These are phyloP conservation scores for Drosophila falleni DNA, from an alignment of 2,888 invertebrate species.

Conservation along the genomic window DNA sequence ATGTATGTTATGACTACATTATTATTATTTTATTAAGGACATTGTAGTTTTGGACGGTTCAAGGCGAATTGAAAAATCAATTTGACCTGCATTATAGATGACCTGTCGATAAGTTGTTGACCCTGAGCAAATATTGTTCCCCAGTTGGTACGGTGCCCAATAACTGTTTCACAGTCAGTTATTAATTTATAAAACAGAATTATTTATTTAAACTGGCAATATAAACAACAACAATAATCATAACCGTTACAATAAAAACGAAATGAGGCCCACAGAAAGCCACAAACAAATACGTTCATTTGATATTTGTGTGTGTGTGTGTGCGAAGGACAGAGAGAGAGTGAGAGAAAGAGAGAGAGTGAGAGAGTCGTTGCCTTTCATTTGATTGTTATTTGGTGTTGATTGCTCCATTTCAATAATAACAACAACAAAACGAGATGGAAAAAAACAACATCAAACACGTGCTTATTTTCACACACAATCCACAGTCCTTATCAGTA, in stretches of 20 bases:
- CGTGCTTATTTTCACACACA: constrained; percentile 29
- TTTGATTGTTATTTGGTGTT: constrained; percentile 70
- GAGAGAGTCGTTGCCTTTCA: constrained; percentile 32
- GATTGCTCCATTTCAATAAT: constrained; percentile 44
- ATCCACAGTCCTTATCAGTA: constrained; percentile 53
- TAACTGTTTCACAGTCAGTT: constrained; percentile 34
- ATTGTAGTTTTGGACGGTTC: constrained; percentile 1
- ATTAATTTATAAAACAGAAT: constrained; percentile 63
- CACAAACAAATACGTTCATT: constrained; percentile 8
- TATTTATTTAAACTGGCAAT: constrained; percentile 63
- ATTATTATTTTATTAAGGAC: constrained; percentile 1
- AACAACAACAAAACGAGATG: constrained; percentile 20
- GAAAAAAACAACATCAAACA: constrained; percentile 7
- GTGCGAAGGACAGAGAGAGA: constrained; percentile 3
- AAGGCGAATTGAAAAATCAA: constrained; percentile 37
- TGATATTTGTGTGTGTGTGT: not conserved
- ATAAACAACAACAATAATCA: constrained; percentile 52
- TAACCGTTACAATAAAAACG: constrained; percentile 63
- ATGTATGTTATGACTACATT: not conserved
- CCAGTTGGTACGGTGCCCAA: not conserved
- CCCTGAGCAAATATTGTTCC: constrained; percentile 10
- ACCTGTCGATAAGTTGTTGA: constrained; percentile 24
- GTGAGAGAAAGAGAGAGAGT: constrained; percentile 12
- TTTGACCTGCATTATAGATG: constrained; percentile 39
- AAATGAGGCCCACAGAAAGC: constrained; percentile 41